phyloP scores from a whole-genome alignment of 2,797 vertebrate species.

The Platalea minor region DNA sequence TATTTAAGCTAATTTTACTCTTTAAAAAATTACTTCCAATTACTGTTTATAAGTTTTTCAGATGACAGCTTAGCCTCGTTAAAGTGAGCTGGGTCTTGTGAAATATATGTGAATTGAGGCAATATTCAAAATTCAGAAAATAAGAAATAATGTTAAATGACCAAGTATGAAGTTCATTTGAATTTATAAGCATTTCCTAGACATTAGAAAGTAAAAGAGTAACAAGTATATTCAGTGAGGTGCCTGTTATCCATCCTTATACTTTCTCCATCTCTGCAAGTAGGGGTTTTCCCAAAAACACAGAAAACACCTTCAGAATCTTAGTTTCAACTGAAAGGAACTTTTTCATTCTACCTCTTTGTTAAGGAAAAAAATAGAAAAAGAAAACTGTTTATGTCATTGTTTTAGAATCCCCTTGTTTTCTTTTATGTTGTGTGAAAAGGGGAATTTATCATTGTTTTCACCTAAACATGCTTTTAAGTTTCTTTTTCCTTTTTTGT shows the following conservation, averaged over 20 bases:
- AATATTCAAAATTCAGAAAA: neutral
- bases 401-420: neutral
- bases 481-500: neutral
- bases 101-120: neutral
- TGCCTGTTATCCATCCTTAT: neutral
- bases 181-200: neutral
- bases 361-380: neutral
- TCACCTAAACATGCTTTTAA: neutral
- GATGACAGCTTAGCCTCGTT: fast-evolving
- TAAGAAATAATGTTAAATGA: neutral
- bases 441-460: neutral
- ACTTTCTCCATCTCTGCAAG: neutral
- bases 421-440: neutral
- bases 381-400: neutral
- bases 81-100: neutral
- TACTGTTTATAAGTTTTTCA: neutral
- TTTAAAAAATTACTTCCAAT: neutral
- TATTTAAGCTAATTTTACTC: neutral
- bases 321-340: neutral
- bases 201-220: neutral
- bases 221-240: neutral
- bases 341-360: neutral
- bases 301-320: neutral
- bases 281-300: neutral
- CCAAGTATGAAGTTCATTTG: neutral